A percentile compares a stretch with the other conserved stretches of the same genome.
Evolutionary conservation across 2,888 invertebrate species (phyloP).

Genomic region (Oscheius myriophilus): DNA sequence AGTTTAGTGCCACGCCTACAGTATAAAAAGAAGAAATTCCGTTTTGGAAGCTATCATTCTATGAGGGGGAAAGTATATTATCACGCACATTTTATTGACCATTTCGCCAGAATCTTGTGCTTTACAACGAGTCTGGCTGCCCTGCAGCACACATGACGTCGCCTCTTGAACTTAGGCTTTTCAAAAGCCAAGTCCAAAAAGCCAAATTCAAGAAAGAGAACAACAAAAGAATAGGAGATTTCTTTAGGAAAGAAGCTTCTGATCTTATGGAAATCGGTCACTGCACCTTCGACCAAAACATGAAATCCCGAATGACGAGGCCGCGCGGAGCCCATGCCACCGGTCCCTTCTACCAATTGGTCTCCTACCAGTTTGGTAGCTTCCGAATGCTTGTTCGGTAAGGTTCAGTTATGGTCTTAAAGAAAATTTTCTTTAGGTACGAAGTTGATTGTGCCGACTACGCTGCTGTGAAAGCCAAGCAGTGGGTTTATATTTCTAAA

Average conservation of each 20-base stretch:
- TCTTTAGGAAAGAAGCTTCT: slow-evolving; percentile 69
- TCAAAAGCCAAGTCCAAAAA: too few species aligned
- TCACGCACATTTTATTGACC: too few species aligned
- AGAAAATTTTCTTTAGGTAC: slow-evolving; percentile 45
- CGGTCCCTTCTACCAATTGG: slow-evolving; percentile 69
- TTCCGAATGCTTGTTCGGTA: slow-evolving; percentile 66
- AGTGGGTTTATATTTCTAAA: slow-evolving; percentile 34
- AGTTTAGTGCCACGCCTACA: too few species aligned
- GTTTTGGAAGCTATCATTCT: too few species aligned
- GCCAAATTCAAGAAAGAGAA: too few species aligned
- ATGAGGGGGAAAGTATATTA: too few species aligned
- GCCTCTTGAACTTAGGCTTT: too few species aligned
- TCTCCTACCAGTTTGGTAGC: slow-evolving; percentile 66
- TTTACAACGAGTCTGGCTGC: not conserved
- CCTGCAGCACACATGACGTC: too few species aligned
- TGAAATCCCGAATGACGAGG: slow-evolving; percentile 66
- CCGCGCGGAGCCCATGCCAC: slow-evolving; percentile 62
- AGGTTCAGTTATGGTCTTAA: not conserved
- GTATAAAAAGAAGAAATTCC: too few species aligned
- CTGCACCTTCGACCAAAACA: slow-evolving; percentile 62
- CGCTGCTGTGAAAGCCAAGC: slow-evolving; percentile 58
- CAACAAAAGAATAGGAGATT: too few species aligned
- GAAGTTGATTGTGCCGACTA: slow-evolving; percentile 70
- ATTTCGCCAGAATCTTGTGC: not conserved
- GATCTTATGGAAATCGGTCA: slow-evolving; percentile 68